Percentiles rank a stretch among this genome's conserved stretches.
Evolutionary conservation across 2,113 vertebrate genomes (phyloP).

Genomic region (Thunnus maccoyii): DNA sequence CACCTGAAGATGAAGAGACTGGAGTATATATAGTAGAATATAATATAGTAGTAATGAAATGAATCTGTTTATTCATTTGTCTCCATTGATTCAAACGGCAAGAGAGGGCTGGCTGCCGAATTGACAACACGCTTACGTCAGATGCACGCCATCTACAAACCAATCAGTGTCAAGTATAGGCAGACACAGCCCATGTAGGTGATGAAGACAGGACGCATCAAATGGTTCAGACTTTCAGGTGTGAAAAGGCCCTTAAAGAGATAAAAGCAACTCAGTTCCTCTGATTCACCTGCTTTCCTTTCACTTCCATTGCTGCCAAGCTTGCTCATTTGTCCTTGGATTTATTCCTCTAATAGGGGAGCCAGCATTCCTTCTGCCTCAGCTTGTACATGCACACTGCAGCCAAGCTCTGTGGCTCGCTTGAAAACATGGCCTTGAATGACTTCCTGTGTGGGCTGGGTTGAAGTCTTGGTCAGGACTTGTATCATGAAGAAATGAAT

Average conservation of each 20-base stretch:
- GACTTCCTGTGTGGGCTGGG: conserved; percentile 70
- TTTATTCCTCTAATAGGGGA: conserved; percentile 59
- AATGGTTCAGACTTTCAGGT: no score
- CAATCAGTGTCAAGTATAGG: no score
- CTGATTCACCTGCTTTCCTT: conserved; percentile 43
- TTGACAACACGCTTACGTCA: no score
- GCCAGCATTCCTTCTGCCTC: conserved; percentile 63
- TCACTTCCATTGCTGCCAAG: conserved; percentile 59
- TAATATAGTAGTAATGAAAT: no score
- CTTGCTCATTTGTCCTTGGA: conserved; percentile 73
- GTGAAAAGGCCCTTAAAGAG: background rate
- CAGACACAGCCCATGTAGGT: no score
- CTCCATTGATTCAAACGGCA: no score
- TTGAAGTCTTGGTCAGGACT: conserved; percentile 64
- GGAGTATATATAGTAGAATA: no score
- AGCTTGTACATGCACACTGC: conserved; percentile 41
- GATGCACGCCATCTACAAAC: no score
- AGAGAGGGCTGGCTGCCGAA: no score
- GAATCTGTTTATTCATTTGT: no score
- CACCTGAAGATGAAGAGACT: no score
- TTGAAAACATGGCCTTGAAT: conserved; percentile 58
- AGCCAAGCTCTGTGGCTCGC: conserved; percentile 62
- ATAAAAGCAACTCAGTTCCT: conserved; percentile 35
- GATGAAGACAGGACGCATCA: no score
- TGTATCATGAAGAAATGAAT: conserved; percentile 46